Evolutionary conservation across 2,888 invertebrate species (phyloP).

Genomic region (Patella pellucida): DNA sequence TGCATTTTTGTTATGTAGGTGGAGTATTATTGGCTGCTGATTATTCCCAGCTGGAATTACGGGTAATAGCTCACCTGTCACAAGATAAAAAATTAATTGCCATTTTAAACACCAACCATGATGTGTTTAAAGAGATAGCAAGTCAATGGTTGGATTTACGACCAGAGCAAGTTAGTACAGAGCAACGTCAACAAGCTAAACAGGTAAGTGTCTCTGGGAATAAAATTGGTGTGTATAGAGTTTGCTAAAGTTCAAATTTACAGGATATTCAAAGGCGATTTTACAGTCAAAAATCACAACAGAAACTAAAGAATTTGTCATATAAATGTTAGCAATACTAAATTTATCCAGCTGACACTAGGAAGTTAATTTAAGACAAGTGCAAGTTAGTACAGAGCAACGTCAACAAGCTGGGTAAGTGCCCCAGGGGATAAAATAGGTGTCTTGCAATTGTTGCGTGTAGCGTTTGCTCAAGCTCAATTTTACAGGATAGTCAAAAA

Average conservation of each 20-base stretch:
- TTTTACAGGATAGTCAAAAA: too few relatives aligned
- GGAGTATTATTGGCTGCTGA: constrained; percentile 88
- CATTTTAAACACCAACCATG: constrained; percentile 72
- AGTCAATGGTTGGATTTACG: constrained; percentile 84
- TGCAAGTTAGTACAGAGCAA: constrained; percentile 81
- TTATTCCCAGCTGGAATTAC: constrained; percentile 95
- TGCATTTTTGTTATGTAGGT: constrained; percentile 53
- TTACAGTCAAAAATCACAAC: too few relatives aligned
- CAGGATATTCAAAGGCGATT: too few relatives aligned
- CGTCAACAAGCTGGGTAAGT: constrained; percentile 81
- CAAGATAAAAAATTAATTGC: constrained; percentile 80
- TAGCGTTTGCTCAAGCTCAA: too few relatives aligned
- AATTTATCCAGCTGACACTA: too few relatives aligned
- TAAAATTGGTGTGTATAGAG: too few relatives aligned
- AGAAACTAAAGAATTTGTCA: too few relatives aligned
- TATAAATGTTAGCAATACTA: too few relatives aligned
- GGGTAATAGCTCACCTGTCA: constrained; percentile 92
- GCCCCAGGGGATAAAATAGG: too few relatives aligned
- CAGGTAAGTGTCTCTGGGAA: constrained; percentile 73
- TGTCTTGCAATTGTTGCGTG: too few relatives aligned
- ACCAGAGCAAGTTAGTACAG: constrained; percentile 80
- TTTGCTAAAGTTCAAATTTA: too few relatives aligned
- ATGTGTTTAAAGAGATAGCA: constrained; percentile 80
- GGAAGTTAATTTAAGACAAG: constrained; percentile 76
- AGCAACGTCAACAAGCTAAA: constrained; percentile 84